phyloP scores from a whole-genome alignment of 1,140 invertebrate genomes.

The Ostrea denselamellosa region DNA sequence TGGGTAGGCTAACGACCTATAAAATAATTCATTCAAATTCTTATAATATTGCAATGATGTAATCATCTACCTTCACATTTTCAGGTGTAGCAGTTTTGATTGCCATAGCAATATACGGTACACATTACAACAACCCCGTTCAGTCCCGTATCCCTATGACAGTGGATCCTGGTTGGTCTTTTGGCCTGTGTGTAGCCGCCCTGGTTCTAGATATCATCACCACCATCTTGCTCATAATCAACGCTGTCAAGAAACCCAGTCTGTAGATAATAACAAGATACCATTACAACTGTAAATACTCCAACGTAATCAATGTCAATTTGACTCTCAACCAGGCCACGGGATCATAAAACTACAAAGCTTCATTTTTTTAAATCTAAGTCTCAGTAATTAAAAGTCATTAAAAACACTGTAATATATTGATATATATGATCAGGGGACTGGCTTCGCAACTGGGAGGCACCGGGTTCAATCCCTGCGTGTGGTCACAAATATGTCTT shows the following conservation, averaged over 20 bases:
- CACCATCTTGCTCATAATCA: background rate
- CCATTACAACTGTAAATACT: too few relatives aligned
- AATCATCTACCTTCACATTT: background rate
- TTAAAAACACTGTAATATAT: too few relatives aligned
- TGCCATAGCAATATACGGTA: background rate
- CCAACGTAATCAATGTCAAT: too few relatives aligned
- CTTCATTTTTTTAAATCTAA: too few relatives aligned
- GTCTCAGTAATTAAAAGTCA: too few relatives aligned
- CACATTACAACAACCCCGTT: conserved; percentile 1
- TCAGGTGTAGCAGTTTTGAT: background rate
- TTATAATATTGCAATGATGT: background rate
- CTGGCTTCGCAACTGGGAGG: too few relatives aligned
- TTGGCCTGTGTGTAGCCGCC: background rate
- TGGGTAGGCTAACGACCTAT: too few relatives aligned
- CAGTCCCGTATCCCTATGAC: background rate
- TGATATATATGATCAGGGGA: too few relatives aligned
- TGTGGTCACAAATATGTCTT: too few relatives aligned
- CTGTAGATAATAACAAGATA: background rate
- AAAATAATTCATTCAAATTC: background rate
- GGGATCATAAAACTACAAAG: too few relatives aligned
- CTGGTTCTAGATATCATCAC: background rate
- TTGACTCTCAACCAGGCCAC: too few relatives aligned
- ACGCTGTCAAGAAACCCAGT: background rate
- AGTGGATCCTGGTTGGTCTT: background rate
- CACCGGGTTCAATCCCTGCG: too few relatives aligned